Percentiles rank a stretch among this genome's conserved stretches.
Conservation (phyloP, 2,797 vertebrate genomes). For the Sebastolobus altivelis region DNA sequence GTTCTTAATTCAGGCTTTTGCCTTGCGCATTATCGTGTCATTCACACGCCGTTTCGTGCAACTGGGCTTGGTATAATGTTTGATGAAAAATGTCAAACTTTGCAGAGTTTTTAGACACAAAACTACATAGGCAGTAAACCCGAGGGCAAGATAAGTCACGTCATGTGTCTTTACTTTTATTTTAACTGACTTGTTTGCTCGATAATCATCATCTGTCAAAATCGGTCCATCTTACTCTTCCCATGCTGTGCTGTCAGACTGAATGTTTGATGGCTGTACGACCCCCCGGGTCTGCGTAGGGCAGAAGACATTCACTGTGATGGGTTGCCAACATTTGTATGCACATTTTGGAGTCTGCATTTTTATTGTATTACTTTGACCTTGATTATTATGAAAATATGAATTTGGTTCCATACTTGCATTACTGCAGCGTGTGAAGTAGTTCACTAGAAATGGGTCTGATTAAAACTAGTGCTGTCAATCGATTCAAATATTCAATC, state of each 20-base stretch:
- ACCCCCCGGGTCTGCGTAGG: background rate
- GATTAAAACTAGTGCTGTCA: too few relatives aligned
- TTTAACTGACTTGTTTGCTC: constrained; percentile 13
- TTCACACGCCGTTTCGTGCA: too few relatives aligned
- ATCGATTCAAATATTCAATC: too few relatives aligned
- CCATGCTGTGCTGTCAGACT: constrained; percentile 19
- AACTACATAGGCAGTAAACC: background rate
- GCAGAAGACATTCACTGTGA: constrained; percentile 30
- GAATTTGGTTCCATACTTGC: too few relatives aligned
- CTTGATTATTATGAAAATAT: constrained; percentile 32
- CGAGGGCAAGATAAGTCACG: background rate
- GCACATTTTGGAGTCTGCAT: constrained; percentile 15
- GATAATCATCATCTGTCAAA: constrained; percentile 43
- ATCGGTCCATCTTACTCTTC: constrained; percentile 6
- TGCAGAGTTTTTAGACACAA: background rate
- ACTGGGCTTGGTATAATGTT: background rate
- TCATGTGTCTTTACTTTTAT: constrained; percentile 18
- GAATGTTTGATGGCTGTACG: background rate
- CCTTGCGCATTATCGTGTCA: too few relatives aligned
- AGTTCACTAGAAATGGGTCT: too few relatives aligned
- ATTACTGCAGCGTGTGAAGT: too few relatives aligned
- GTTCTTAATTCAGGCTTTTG: too few relatives aligned
- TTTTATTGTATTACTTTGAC: constrained; percentile 50
- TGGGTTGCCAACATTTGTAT: constrained; percentile 36
- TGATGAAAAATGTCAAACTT: background rate